These are phyloP conservation scores for Alethe diademata DNA, from an alignment of 2,113 vertebrate genomes.

Conservation along the genomic window DNA sequence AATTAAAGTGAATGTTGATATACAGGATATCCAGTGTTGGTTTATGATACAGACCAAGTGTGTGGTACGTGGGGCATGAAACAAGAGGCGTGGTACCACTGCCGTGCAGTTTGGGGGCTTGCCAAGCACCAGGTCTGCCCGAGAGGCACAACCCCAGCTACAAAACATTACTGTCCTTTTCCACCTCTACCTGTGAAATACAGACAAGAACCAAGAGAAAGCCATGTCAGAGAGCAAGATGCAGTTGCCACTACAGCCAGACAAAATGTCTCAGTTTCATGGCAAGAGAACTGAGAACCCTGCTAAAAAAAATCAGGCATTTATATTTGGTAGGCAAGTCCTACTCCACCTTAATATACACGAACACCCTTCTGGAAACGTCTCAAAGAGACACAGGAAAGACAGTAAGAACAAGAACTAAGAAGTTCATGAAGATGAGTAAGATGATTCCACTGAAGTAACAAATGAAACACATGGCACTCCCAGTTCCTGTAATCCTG, in stretches of 20 bases:
- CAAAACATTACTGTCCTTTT: not conserved
- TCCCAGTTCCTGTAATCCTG: conserved; percentile 26
- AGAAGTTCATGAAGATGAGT: not conserved
- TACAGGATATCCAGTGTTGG: accelerated
- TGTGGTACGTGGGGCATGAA: not conserved
- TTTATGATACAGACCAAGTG: accelerated
- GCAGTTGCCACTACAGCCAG: not conserved
- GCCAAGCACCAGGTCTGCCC: not conserved
- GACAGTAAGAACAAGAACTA: not conserved
- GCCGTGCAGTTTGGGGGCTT: accelerated
- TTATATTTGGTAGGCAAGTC: not conserved
- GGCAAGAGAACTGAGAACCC: not conserved
- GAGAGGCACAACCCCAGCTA: not conserved
- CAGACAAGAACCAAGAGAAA: not conserved
- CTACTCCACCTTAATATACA: not conserved
- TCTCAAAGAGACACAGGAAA: not conserved
- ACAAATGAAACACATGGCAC: not conserved
- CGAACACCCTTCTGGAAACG: not conserved
- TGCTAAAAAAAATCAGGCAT: not conserved
- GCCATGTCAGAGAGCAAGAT: not conserved
- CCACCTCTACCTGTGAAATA: not conserved
- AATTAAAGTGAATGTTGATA: not conserved
- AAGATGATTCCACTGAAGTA: not conserved
- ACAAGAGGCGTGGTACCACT: not conserved
- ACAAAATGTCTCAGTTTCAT: not conserved